Base-by-base conservation (phyloP, 1,140 invertebrate genomes). In the Bemisia tabaci region DNA sequence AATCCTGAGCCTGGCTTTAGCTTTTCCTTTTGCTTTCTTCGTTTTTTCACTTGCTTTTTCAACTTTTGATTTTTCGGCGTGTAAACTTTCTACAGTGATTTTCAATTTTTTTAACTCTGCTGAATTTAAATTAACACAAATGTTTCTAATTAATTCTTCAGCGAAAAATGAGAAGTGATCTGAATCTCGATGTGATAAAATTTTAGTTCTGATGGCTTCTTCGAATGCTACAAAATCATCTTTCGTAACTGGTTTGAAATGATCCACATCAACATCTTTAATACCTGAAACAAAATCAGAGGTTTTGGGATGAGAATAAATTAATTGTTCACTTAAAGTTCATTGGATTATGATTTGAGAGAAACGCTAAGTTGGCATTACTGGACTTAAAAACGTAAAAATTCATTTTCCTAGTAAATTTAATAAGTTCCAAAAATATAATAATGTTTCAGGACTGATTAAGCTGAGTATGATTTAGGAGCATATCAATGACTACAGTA, bases 211-310 rank as follows among this genome's bases (percentile, higher is more conserved):
- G 33, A 94, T 78, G n/a, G 84, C 79, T 65, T 87, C 84, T 23
- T 82, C 82, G 74, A 92, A 90, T 75, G 87, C 85, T 61, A 88
- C 84, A 74, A 92, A 92, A 75, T 94, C 90, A 73, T 87, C 88
- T 78, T 87, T 89, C 22, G 81, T 90, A 60, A 82, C 82, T 17
- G 91, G 86, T 69, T 83, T 78, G 74, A 87, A 83, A 27, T 76
- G 78, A 72, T 90, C 88, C 39, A 90, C 75, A 61, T 80, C 81
- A n/a, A 79, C 77, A 74, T 82, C 83, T 69, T 79, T 74, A 66
- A 86, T 77, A 70, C 82, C 83, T 84, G 76, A 9, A 77, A 78
- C 69, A 66, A 74, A 65, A 63, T 70, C 67, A 67, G 70, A 26
- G 48, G 17, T 33, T 24, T 39, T 73, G 64, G 67, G 64, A 66